Evolutionary conservation across 2,888 invertebrate genomes (phyloP).

Genomic region (Caenorhabditis uteleia): DNA sequence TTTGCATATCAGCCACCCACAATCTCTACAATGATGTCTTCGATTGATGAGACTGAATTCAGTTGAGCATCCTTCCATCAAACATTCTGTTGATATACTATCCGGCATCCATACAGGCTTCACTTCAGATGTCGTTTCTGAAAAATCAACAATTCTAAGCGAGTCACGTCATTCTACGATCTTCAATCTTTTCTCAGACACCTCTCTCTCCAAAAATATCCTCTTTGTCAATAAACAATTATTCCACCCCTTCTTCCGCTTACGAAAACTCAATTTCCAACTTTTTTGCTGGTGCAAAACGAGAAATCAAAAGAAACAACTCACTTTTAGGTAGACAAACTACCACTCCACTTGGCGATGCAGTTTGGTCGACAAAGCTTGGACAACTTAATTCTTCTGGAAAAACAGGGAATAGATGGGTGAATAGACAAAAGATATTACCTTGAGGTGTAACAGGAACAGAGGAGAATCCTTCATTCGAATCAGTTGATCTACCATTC

Average conservation of each 20-base stretch:
- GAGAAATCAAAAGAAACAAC: neutral
- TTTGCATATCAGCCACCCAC: conserved; percentile 74
- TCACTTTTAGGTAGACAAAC: neutral
- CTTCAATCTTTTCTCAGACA: no score
- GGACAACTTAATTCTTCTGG: conserved; percentile 1
- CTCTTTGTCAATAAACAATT: no score
- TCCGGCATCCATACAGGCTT: conserved; percentile 87
- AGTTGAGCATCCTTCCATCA: conserved; percentile 78
- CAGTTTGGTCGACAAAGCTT: neutral
- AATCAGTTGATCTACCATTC: neutral
- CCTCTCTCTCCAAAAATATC: no score
- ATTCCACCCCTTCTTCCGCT: neutral
- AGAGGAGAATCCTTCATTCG: conserved; percentile 27
- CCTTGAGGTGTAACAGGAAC: conserved; percentile 24
- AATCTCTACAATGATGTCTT: conserved; percentile 83
- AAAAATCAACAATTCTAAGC: no score
- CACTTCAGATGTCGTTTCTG: conserved; percentile 68
- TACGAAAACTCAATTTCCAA: neutral
- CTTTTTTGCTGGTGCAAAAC: neutral
- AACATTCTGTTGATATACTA: conserved; percentile 80
- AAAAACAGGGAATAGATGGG: neutral
- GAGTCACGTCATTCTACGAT: no score
- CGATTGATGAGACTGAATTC: conserved; percentile 84
- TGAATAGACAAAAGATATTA: neutral
- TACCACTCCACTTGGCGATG: conserved; percentile 4